A percentile compares a stretch with the other conserved stretches of the same genome.
These are phyloP conservation scores for Casuarius casuarius DNA, from an alignment of 2,113 vertebrate species.

Conservation along the genomic window DNA sequence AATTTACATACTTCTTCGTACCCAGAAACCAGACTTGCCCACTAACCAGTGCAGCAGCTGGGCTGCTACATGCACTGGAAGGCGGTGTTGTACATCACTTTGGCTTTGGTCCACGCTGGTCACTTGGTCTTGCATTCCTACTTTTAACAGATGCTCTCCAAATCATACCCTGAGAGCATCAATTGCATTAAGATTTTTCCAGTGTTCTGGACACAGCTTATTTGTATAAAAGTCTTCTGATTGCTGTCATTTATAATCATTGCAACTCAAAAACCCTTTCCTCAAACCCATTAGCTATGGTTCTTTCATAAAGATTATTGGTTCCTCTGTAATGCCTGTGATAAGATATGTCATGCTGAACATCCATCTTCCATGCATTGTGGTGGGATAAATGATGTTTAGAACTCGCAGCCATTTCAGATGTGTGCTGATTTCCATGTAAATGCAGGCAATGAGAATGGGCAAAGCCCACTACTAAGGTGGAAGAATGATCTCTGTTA, in stretches of 20 bases:
- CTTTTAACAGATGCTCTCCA: not conserved
- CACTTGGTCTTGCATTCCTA: not conserved
- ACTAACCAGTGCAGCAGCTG: not conserved
- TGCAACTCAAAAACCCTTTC: not conserved
- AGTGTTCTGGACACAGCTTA: not conserved
- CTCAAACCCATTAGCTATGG: not conserved
- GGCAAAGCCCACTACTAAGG: not conserved
- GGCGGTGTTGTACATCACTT: not conserved
- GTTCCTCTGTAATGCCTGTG: not conserved
- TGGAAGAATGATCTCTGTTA: not conserved
- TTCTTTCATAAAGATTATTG: not conserved
- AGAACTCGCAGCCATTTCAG: not conserved
- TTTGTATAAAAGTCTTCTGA: not conserved
- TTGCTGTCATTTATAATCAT: not conserved
- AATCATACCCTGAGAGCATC: not conserved
- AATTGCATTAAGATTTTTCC: not conserved
- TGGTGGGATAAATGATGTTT: not conserved
- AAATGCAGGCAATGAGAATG: fast-evolving
- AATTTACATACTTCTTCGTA: not conserved
- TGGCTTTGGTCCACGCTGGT: not conserved
- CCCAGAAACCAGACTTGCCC: not conserved
- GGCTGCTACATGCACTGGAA: not conserved
- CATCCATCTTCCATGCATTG: not conserved
- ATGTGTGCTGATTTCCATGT: not conserved
- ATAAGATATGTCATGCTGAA: not conserved